These are phyloP conservation scores for Amphiprion clarkii DNA, from an alignment of 2,797 vertebrate genomes.

Conservation along the genomic window DNA sequence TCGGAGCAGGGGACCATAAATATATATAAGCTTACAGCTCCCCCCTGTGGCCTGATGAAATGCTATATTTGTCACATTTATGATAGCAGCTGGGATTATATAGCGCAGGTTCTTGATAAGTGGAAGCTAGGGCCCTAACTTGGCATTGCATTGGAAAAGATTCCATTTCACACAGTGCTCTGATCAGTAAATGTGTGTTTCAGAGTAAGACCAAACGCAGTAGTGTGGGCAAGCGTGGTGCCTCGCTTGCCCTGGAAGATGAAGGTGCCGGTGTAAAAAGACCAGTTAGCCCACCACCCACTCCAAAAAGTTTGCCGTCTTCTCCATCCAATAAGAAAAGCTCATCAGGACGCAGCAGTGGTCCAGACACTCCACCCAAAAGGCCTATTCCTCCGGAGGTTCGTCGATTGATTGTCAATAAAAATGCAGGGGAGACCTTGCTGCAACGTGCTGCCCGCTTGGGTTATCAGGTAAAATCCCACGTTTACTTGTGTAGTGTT, in stretches of 20 bases:
- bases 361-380: constrained; percentile 80
- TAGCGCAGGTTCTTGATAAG: constrained; percentile 13
- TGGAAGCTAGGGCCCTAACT: constrained; percentile 32
- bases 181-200: constrained; percentile 53
- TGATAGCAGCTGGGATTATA: constrained; percentile 45
- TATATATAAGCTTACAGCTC: constrained; percentile 76
- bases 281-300: constrained; percentile 76
- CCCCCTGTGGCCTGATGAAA: constrained; percentile 80
- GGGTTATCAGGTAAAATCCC: constrained; percentile 92
- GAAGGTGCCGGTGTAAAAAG: constrained; percentile 79
- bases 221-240: constrained; percentile 83
- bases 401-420: constrained; percentile 97
- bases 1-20: constrained; percentile 12
- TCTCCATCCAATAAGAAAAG: constrained; percentile 80
- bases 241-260: constrained; percentile 73
- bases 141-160: constrained; percentile 37
- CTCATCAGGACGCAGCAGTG: constrained; percentile 77
- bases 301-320: constrained; percentile 76
- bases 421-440: constrained; percentile 96
- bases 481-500: not conserved
- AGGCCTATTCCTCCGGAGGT: constrained; percentile 92
- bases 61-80: constrained; percentile 31
- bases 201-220: constrained; percentile 88
- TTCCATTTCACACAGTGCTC: constrained; percentile 30
- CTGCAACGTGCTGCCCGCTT: constrained; percentile 95